Evolutionary conservation across 1,140 invertebrate species (phyloP), one percentile per base, ranked within the genome.

Genomic region (Galleria mellonella): DNA sequence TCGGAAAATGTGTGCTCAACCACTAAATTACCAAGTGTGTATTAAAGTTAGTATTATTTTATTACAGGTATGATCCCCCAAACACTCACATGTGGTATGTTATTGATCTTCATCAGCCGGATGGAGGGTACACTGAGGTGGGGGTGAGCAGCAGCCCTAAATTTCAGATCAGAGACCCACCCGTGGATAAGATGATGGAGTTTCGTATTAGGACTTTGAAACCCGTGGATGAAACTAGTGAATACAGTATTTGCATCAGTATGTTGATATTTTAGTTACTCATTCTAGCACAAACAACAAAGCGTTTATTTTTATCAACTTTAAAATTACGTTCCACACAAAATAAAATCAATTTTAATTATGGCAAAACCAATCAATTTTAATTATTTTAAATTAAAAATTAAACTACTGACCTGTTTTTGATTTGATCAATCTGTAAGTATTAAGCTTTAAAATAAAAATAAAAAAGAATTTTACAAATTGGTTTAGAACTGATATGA

Each of bases 81-180:
- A 8, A 14, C 17, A n/a, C 40, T 1, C n/a, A 9, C 9, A 30
- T 8, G 9, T 65, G 54, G 62, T 58, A 55, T 12, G 8, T 38
- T 1, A 54, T 65, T 17, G 54, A 61, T n/a, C 31, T 49, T 4
- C 40, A 38, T 5, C 41, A 55, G 35, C 30, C 13, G 13, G 15
- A 12, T 30, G 33, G 50, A 2, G 9, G 40, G n/a, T 57, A 35
- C 17, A 40, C 47, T 0, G 35, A 48, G 42, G 51, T 33, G 1
- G 62, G 62, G 0, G 30, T 62, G 7, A 48, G 51, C n/a, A 65
- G 55, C 29, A 14, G 33, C 14, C 51, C 57, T 1, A 43, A 43
- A 29, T 47, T 65, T 15, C 49, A 61, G 11, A 29, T 65, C n/a
- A 50, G 42, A 39, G 45, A 65, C 40, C 55, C 62, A 17, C 49